Conservation (phyloP, 2,797 vertebrate species). For the Muscicapa striata region DNA sequence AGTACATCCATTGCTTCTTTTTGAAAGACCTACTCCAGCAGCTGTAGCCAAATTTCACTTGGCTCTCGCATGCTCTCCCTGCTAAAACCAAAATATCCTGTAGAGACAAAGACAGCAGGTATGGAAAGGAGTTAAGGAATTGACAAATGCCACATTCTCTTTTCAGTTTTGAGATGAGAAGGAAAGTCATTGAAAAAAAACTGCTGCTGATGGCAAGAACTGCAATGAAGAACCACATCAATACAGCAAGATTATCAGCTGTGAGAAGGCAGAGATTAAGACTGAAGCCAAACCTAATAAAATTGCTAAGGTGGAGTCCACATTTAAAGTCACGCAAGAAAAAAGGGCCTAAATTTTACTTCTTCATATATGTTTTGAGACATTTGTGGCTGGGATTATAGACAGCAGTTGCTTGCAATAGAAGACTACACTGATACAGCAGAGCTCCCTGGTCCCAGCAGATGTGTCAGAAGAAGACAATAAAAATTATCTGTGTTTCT, state of each 20-base stretch:
- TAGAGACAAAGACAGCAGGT: not conserved
- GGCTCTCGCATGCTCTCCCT: not conserved
- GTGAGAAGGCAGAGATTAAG: not conserved
- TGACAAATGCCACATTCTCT: not conserved
- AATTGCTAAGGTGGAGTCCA: not conserved
- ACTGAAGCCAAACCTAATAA: not conserved
- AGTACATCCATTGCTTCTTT: not conserved
- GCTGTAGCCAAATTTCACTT: not conserved
- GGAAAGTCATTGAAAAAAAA: not conserved
- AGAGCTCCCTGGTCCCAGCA: not conserved
- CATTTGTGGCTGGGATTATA: not conserved
- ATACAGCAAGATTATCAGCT: not conserved
- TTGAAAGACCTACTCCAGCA: not conserved
- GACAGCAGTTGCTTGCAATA: not conserved
- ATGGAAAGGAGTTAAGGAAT: not conserved
- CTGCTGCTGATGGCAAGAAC: not conserved
- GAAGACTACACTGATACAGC: not conserved
- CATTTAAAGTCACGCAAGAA: not conserved
- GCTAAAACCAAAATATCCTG: not conserved
- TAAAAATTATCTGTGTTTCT: not conserved
- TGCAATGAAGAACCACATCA: not conserved
- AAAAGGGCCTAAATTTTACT: not conserved
- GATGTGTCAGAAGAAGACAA: not conserved
- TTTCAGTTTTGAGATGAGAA: not conserved
- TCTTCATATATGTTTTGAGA: not conserved